Evolutionary conservation across 2,797 vertebrate species (phyloP), one percentile per base, ranked within the genome.

Genomic region (Peromyscus eremicus): DNA sequence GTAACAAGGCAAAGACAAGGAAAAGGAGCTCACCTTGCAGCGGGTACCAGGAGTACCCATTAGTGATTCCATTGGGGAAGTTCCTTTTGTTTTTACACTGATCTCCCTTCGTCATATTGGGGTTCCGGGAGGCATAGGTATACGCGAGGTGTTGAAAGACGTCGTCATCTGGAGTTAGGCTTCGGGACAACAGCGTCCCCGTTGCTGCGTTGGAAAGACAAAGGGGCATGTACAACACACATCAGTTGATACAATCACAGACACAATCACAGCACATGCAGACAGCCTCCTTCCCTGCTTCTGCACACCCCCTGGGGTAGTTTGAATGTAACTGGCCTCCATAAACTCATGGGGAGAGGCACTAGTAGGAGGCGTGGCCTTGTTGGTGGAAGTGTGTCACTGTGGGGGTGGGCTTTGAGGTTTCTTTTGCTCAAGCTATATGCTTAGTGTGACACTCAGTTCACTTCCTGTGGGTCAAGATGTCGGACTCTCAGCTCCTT

Each of bases 71-170:
- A 0, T 98, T 97, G 1, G 17, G 89, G 97, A 99, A 99, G 9
- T 81, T 90, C 0, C 91, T 83, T 23, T 43, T 97, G 64, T 92
- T 98, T 1, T 90, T 66, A 98, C 99, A 99, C 10, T 71, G 23
- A 0, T 86, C 94, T 0, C 98, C 99, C 3, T 89, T 98, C 71
- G 98, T 97, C 99, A 99, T 99, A 93, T 95, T 97, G 84, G 95
- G 97, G 83, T 99, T 99, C 96, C 97, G 99, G 49, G 96, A 96
- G 52, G 99, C 99, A 46, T 99, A 99, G 46, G 99, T 99, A 94
- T 98, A 98, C 43, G 99, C 99, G 96, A 99, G 98, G 96, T 99
- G 98, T n/a, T 99, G 80, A 25, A 99, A 99, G 91, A 99, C 99
- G 27, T 99, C 99, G 6, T 99, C 95, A 12, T 99, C 99, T 0